These are phyloP conservation scores for Prionailurus bengalensis DNA, from an alignment of 2,113 vertebrate genomes.

Conservation along the genomic window DNA sequence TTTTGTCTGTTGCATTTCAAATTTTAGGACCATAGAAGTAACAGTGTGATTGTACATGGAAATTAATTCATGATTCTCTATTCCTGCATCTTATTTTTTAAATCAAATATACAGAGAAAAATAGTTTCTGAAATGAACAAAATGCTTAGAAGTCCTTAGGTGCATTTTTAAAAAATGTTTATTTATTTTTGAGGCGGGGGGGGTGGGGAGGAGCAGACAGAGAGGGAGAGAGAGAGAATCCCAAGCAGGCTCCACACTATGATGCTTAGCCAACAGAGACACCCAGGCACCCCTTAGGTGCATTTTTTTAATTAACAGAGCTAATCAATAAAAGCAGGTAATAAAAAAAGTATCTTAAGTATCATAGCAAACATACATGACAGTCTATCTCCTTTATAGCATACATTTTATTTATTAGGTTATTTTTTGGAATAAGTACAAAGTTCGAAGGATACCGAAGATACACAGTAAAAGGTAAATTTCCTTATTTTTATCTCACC, in stretches of 20 bases:
- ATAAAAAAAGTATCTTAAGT: not conserved
- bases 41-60: not conserved
- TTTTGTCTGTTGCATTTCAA: not conserved
- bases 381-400: not conserved
- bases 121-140: not conserved
- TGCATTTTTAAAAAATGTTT: not conserved
- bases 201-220: too few relatives aligned
- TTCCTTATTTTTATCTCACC: not conserved
- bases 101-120: not conserved
- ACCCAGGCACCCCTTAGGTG: not conserved
- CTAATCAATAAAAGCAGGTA: not conserved
- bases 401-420: not conserved
- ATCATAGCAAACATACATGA: not conserved
- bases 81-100: not conserved
- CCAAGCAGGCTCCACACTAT: too few relatives aligned
- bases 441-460: not conserved
- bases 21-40: not conserved
- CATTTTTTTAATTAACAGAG: not conserved
- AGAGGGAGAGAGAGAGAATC: too few relatives aligned
- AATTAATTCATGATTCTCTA: conserved; percentile 5
- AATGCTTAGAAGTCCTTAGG: not conserved
- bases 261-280: too few relatives aligned
- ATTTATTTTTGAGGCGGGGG: too few relatives aligned
- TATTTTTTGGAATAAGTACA: not conserved
- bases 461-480: conserved; percentile 8